phyloP scores from a whole-genome alignment of 2,888 invertebrate genomes.

The Drosophila eohydei region DNA sequence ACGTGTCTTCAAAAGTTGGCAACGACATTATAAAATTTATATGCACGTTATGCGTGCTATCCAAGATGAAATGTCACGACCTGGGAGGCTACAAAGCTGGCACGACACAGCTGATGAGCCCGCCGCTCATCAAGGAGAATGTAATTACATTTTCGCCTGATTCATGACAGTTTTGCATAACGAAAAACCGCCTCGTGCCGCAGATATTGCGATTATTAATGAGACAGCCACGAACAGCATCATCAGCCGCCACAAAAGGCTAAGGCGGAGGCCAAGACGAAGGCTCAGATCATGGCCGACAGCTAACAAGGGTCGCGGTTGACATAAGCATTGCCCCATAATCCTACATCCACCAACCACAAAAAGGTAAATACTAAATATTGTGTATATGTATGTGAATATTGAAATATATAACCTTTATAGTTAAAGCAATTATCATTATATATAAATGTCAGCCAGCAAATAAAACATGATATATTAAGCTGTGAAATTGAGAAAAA shows the following conservation, averaged over 20 bases:
- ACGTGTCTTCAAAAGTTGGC: conserved; percentile 70
- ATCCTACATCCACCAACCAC: not conserved
- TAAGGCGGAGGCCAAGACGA: conserved; percentile 8
- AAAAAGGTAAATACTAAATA: conserved; percentile 8
- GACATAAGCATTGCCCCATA: conserved; percentile 16
- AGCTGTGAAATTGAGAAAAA: not conserved
- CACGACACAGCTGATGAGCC: conserved; percentile 37
- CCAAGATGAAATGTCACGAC: conserved; percentile 70
- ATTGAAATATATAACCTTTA: not conserved
- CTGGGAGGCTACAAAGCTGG: conserved; percentile 4
- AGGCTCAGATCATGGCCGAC: conserved; percentile 19
- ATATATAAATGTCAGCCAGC: not conserved
- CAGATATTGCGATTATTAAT: conserved; percentile 76
- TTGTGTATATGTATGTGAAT: not conserved
- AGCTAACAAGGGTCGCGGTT: conserved; percentile 16
- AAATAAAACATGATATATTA: not conserved
- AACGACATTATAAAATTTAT: conserved; percentile 77
- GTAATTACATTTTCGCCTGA: conserved; percentile 78
- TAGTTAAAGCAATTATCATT: not conserved
- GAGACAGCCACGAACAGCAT: conserved; percentile 61
- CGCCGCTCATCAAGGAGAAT: conserved; percentile 71
- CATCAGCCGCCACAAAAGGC: conserved; percentile 54
- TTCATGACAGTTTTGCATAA: conserved; percentile 80
- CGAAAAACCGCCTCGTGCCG: conserved; percentile 50
- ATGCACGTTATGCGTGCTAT: conserved; percentile 74